These are phyloP conservation scores for Meganola albula DNA, from an alignment of 2,888 invertebrate genomes.

Conservation along the genomic window DNA sequence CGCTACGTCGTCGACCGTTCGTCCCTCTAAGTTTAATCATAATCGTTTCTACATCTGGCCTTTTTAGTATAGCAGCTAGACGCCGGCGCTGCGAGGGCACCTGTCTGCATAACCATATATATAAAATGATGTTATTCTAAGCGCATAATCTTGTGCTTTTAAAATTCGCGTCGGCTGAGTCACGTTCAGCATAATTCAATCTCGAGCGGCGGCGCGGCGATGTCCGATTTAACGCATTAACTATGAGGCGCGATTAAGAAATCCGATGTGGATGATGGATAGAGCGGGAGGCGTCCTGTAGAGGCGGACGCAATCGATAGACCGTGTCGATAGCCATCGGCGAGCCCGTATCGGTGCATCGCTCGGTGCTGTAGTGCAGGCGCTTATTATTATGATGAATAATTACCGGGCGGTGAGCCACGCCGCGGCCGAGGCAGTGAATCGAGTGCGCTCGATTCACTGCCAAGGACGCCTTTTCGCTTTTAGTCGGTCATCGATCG, in stretches of 20 bases:
- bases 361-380: conserved; percentile 45
- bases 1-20: conserved; percentile 8
- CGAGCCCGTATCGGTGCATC: conserved; percentile 25
- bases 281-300: conserved; percentile 27
- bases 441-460: conserved; percentile 52
- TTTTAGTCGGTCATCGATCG: conserved; percentile 52
- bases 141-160: conserved; percentile 33
- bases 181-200: conserved; percentile 33
- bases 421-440: no score
- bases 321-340: conserved; percentile 44
- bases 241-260: conserved; percentile 34
- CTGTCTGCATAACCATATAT: conserved; percentile 38
- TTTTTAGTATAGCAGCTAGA: conserved; percentile 45
- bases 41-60: conserved; percentile 32
- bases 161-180: conserved; percentile 35
- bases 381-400: conserved; percentile 54
- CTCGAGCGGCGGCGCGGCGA: conserved; percentile 21
- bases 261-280: conserved; percentile 36
- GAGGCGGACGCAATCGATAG: conserved; percentile 33
- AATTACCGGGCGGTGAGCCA: conserved; percentile 45
- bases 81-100: conserved; percentile 47
- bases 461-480: conserved; percentile 65
- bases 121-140: conserved; percentile 31
- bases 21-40: conserved; percentile 23
- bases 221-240: conserved; percentile 32